Percentiles rank a stretch among this genome's conserved stretches.
Evolutionary conservation across 2,797 vertebrate species (phyloP).

Genomic region (Ibycter americanus): DNA sequence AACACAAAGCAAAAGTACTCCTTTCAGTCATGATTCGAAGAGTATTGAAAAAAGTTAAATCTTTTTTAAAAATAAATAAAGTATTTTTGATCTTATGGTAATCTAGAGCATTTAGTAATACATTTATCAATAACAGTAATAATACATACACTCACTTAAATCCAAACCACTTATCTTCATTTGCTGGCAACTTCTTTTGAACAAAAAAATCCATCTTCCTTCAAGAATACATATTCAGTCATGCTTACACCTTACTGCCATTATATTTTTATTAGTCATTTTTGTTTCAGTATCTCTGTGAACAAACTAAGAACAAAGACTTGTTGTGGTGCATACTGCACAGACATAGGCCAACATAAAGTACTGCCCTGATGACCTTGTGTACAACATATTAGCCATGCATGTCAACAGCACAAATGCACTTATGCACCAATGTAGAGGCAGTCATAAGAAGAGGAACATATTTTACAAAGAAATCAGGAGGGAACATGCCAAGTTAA

Average conservation of each 20-base stretch:
- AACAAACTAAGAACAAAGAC: neutral
- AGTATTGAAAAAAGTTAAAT: neutral
- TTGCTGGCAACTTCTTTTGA: neutral
- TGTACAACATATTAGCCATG: neutral
- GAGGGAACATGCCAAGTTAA: constrained; percentile 8
- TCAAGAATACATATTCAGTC: neutral
- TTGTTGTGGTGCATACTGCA: neutral
- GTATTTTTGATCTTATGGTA: neutral
- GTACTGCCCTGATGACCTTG: neutral
- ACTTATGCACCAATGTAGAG: neutral
- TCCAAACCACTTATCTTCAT: neutral
- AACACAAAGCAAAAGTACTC: neutral
- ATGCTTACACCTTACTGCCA: neutral
- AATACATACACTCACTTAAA: neutral
- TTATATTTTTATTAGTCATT: neutral
- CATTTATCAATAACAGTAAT: neutral
- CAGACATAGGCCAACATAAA: neutral
- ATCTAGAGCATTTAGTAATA: neutral
- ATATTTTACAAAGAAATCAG: neutral
- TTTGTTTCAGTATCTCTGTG: neutral
- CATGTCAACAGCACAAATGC: neutral
- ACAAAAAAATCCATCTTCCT: neutral
- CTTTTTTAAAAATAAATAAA: neutral
- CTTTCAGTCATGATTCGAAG: neutral
- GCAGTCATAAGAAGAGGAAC: neutral